Evolutionary conservation across 2,113 vertebrate genomes (phyloP), one percentile per base, ranked within the genome.

Genomic region (Eretmochelys imbricata): DNA sequence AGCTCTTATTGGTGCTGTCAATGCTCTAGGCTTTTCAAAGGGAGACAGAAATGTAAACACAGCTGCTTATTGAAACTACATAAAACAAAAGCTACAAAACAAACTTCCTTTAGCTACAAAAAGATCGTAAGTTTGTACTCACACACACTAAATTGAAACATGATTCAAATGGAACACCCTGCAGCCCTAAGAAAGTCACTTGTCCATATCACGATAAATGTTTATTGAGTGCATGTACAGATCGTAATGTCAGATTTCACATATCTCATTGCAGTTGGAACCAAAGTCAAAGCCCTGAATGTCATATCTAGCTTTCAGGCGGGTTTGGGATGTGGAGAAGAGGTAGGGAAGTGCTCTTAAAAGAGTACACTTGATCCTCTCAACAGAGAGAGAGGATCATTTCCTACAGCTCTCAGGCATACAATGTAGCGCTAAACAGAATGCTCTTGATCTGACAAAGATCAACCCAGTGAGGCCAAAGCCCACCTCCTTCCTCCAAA

Each of bases 11-110:
- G 75, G 10, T 1, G 27, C 50, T 50, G 38, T 49, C 38, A 65
- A 42, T 53, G 54, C 95, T 84, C 75, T 48, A 90, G 54, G 87
- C 85, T 94, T 95, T 80, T 93, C 84, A 93, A 95, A 93, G 46
- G 65, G 12, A 95, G 82, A 90, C 96, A 83, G 4, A 72, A 98
- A 91, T 88, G 95, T 27, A 97, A 97, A 98, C 93, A 93, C 87
- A 97, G 91, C 91, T 94, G 80, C 83, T 94, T 97, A 93, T 93
- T 95, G 96, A 97, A 51, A 82, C 0, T 2, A 85, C 42, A 94
- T 82, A 95, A 96, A 69, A 62, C 29, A 35, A n/a, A 96, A 81
- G 6, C 72, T 59, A 76, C 79, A 87, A 72, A 94, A 80, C 55
- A 94, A 97, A 96, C 95, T 76, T 95, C 91, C 93, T 91, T 89